Conservation (phyloP, 2,113 vertebrate genomes). For the Turdus rufiventris region DNA sequence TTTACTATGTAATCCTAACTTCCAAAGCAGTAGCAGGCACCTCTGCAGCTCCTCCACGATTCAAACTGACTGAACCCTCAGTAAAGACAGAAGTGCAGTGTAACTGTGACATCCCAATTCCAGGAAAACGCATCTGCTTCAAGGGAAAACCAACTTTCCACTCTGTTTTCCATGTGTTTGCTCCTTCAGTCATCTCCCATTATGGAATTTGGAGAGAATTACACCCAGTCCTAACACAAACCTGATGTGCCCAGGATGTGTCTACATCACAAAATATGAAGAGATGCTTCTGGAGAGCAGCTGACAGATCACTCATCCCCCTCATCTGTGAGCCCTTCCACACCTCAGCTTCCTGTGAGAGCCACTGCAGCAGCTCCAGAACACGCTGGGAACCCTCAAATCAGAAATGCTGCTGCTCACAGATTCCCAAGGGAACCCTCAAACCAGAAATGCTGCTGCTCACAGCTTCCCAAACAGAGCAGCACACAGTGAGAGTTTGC, state of each 20-base stretch:
- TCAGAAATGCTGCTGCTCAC: neutral
- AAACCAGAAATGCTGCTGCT: neutral
- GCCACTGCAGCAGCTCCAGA: neutral
- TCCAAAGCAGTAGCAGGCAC: neutral
- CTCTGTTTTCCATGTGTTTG: neutral
- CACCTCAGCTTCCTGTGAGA: neutral
- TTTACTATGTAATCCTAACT: neutral
- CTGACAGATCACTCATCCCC: neutral
- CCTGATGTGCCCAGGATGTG: neutral
- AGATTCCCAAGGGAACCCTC: neutral
- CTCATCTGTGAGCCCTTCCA: neutral
- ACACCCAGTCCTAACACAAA: neutral
- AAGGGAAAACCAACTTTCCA: neutral
- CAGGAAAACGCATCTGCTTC: neutral
- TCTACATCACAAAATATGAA: neutral
- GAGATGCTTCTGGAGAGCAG: neutral
- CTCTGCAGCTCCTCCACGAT: neutral
- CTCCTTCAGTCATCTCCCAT: neutral
- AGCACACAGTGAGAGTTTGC: neutral
- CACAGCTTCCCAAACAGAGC: neutral
- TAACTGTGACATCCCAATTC: neutral
- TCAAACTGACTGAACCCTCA: neutral
- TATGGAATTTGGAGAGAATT: neutral
- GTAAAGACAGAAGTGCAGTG: neutral
- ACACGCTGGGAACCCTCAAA: neutral